Percentiles rank a stretch among this genome's conserved stretches.
phyloP scores from a whole-genome alignment of 2,888 invertebrate species.

The Patella depressa region DNA sequence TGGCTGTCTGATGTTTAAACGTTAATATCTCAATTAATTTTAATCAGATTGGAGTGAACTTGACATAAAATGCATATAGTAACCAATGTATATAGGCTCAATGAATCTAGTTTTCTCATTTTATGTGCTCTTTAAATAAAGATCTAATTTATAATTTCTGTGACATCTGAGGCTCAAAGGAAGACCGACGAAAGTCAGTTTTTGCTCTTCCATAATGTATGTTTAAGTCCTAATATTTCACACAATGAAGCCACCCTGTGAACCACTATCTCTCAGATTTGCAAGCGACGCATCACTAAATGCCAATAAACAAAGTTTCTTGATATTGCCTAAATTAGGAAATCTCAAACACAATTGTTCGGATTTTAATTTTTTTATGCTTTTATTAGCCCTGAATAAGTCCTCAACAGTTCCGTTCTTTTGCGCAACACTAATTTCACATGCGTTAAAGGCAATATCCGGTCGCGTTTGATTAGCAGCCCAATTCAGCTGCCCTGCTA shows the following conservation, averaged over 20 bases:
- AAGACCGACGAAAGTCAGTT: no score
- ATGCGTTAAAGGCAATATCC: neutral
- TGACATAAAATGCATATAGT: no score
- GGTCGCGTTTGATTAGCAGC: neutral
- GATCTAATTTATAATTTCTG: no score
- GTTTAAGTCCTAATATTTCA: no score
- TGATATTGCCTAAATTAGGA: neutral
- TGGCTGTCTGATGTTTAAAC: no score
- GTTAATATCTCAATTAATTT: no score
- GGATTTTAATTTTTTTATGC: neutral
- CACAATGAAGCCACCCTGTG: neutral
- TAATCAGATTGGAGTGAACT: no score
- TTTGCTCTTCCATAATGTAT: no score
- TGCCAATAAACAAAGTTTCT: neutral
- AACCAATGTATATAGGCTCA: no score
- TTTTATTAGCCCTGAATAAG: neutral
- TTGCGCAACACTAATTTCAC: constrained; percentile 3
- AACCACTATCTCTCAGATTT: neutral
- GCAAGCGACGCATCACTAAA: constrained; percentile 1
- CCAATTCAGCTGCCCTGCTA: constrained; percentile 1
- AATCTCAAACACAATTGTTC: neutral
- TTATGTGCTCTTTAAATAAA: no score
- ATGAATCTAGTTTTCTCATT: no score
- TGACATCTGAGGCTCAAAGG: no score
- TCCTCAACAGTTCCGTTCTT: neutral